Percentiles rank a stretch among this genome's conserved stretches.
Conservation (phyloP, 1,140 invertebrate species). For the Drosophila yakuba region DNA sequence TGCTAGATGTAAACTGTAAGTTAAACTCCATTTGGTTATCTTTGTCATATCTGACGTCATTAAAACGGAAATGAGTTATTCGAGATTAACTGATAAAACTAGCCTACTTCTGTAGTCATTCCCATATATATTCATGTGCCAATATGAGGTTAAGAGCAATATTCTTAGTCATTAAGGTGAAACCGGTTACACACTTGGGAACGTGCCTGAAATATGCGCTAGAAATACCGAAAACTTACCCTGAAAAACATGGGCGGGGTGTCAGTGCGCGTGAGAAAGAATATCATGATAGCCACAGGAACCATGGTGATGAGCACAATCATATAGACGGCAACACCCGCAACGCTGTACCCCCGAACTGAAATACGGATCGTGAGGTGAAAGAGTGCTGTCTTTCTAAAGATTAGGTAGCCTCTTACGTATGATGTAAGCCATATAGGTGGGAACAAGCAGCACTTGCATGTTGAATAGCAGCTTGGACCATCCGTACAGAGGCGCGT, state of each 20-base stretch:
- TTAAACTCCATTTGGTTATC: too few relatives aligned
- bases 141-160: too few relatives aligned
- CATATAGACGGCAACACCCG: not conserved
- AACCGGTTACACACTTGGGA: not conserved
- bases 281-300: not conserved
- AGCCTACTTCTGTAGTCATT: too few relatives aligned
- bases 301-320: not conserved
- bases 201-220: not conserved
- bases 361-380: not conserved
- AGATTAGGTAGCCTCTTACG: not conserved
- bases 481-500: constrained; percentile 19
- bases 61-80: too few relatives aligned
- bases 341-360: not conserved
- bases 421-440: constrained; percentile 13
- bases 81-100: too few relatives aligned
- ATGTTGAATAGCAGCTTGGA: constrained; percentile 38
- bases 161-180: not conserved
- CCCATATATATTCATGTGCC: too few relatives aligned
- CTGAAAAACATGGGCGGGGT: constrained; percentile 18
- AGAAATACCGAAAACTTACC: constrained; percentile 4
- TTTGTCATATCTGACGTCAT: too few relatives aligned
- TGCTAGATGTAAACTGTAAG: constrained; percentile 3
- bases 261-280: constrained; percentile 32
- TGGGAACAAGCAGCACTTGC: constrained; percentile 12
- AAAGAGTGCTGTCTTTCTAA: too few relatives aligned